Conservation (phyloP, 2,113 vertebrate genomes). For the Sebastes schlegelii region DNA sequence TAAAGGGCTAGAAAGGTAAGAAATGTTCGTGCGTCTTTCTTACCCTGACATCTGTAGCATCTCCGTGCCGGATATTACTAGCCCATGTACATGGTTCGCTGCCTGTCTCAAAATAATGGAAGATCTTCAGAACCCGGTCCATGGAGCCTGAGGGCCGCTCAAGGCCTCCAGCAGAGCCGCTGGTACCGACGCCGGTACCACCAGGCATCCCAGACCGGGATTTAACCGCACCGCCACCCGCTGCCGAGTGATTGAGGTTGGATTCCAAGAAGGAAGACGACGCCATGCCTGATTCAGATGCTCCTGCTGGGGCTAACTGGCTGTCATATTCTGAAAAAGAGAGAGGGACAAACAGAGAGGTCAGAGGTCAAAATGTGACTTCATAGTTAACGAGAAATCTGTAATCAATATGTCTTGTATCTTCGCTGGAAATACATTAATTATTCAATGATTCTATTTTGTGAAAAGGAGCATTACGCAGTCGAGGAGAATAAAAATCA, state of each 20-base stretch:
- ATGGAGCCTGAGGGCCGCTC: conserved; percentile 91
- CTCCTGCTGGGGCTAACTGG: conserved; percentile 93
- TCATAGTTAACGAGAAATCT: neutral
- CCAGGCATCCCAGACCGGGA: conserved; percentile 86
- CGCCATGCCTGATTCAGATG: conserved; percentile 91
- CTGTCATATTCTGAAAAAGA: conserved; percentile 93
- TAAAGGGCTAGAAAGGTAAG: no score
- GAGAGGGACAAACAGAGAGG: neutral
- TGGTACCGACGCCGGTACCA: conserved; percentile 75
- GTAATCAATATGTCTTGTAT: neutral
- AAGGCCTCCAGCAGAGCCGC: conserved; percentile 87
- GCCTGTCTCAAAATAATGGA: conserved; percentile 96
- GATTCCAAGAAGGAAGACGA: conserved; percentile 98
- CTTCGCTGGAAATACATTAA: neutral
- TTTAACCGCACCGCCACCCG: conserved; percentile 90
- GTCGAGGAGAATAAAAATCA: neutral
- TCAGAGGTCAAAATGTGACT: conserved; percentile 3
- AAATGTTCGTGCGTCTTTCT: conserved; percentile 72
- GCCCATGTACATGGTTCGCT: conserved; percentile 95
- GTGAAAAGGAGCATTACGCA: neutral
- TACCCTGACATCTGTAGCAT: conserved; percentile 96
- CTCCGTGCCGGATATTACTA: conserved; percentile 96
- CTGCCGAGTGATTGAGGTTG: conserved; percentile 90
- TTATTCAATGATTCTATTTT: neutral
- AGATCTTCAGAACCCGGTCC: conserved; percentile 96